Conservation (phyloP, 2,797 vertebrate species). For the Tapera naevia region DNA sequence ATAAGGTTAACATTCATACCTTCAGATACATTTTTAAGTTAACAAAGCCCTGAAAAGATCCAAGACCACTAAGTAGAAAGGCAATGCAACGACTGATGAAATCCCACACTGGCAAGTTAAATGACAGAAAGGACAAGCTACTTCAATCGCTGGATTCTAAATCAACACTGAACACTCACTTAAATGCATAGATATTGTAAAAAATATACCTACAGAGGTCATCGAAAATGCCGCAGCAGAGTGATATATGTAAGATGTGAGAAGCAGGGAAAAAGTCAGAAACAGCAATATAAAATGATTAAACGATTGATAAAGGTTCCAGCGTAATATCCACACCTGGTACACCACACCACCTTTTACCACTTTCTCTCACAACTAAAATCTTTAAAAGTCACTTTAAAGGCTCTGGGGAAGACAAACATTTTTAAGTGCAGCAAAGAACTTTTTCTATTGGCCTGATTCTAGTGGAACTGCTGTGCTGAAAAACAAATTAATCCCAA, state of each 20-base stretch:
- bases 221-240: not conserved
- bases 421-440: not conserved
- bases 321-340: not conserved
- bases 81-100: not conserved
- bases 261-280: not conserved
- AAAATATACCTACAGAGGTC: not conserved
- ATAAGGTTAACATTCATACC: not conserved
- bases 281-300: not conserved
- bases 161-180: not conserved
- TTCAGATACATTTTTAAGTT: not conserved
- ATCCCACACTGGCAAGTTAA: not conserved
- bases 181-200: not conserved
- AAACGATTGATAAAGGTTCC: not conserved
- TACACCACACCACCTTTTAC: not conserved
- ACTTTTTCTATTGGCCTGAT: not conserved
- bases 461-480: not conserved
- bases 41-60: not conserved
- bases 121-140: not conserved
- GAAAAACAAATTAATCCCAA: not conserved
- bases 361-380: not conserved
- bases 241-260: accelerated
- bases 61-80: not conserved
- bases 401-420: not conserved
- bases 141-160: not conserved
- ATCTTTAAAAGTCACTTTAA: not conserved